Evolutionary conservation across 2,113 vertebrate genomes (phyloP).

Genomic region (Elanus axillaris): DNA sequence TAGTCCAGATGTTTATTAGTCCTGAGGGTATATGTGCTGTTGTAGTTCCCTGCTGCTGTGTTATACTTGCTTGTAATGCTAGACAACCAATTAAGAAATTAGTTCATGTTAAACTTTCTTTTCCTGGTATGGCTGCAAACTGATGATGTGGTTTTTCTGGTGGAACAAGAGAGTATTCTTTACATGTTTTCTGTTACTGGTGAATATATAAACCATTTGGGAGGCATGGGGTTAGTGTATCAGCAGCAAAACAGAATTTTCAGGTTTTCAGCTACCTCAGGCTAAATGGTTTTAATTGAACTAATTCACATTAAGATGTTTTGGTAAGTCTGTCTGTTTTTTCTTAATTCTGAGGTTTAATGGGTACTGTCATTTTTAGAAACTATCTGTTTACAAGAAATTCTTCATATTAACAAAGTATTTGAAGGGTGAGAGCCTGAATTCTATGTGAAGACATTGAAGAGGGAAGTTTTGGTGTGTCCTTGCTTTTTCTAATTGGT

Average conservation of each 20-base stretch:
- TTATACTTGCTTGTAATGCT: constrained; percentile 59
- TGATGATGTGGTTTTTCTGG: constrained; percentile 59
- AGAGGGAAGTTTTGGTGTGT: neutral
- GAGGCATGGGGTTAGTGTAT: neutral
- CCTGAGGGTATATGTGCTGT: constrained; percentile 57
- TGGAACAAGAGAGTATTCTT: constrained; percentile 76
- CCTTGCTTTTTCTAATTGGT: neutral
- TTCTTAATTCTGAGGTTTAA: neutral
- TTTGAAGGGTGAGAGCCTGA: neutral
- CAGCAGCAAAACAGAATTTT: neutral
- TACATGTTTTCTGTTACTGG: constrained; percentile 50
- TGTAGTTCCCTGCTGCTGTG: constrained; percentile 60
- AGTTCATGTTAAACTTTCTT: constrained; percentile 69
- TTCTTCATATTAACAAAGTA: neutral
- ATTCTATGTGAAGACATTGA: neutral
- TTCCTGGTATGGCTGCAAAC: constrained; percentile 47
- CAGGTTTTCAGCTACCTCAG: constrained; percentile 7
- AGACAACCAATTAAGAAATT: constrained; percentile 66
- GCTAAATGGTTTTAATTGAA: constrained; percentile 42
- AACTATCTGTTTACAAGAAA: constrained; percentile 17
- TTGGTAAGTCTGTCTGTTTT: neutral
- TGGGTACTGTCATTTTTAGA: constrained; percentile 22
- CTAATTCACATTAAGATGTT: constrained; percentile 5
- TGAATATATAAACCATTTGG: constrained; percentile 18
- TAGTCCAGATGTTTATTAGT: constrained; percentile 68